phyloP scores from a whole-genome alignment of 2,113 vertebrate species.

The Ursus arctos region DNA sequence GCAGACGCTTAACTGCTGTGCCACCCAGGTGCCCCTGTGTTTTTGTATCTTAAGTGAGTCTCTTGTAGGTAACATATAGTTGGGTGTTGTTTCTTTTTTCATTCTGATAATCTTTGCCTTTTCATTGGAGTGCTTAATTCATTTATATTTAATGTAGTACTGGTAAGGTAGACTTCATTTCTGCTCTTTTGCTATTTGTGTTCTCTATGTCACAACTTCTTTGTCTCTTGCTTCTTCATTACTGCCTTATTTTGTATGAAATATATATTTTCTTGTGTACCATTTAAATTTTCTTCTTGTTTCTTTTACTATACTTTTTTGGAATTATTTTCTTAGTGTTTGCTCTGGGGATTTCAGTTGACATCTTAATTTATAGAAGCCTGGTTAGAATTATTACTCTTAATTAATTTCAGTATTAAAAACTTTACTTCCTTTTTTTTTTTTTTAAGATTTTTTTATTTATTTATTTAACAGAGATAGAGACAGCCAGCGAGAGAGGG shows the following conservation, averaged over 20 bases:
- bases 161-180: neutral
- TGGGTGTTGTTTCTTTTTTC: neutral
- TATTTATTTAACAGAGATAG: too few relatives aligned
- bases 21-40: neutral
- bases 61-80: neutral
- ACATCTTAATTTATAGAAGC: neutral
- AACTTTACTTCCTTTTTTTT: neutral
- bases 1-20: too few relatives aligned
- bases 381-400: neutral
- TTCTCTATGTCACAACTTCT: neutral
- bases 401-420: neutral
- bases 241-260: neutral
- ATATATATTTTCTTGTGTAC: neutral
- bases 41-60: neutral
- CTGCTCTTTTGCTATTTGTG: neutral
- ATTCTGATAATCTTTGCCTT: neutral
- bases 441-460: too few relatives aligned
- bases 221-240: neutral
- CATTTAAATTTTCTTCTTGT: neutral
- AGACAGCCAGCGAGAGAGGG: too few relatives aligned
- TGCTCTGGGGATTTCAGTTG: neutral
- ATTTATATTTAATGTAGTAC: neutral
- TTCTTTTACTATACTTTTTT: neutral
- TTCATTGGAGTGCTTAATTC: neutral
- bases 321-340: neutral